Base-by-base conservation (phyloP, 92 coral and sea anemone genomes). In the Parazoanthus atlanticus region DNA sequence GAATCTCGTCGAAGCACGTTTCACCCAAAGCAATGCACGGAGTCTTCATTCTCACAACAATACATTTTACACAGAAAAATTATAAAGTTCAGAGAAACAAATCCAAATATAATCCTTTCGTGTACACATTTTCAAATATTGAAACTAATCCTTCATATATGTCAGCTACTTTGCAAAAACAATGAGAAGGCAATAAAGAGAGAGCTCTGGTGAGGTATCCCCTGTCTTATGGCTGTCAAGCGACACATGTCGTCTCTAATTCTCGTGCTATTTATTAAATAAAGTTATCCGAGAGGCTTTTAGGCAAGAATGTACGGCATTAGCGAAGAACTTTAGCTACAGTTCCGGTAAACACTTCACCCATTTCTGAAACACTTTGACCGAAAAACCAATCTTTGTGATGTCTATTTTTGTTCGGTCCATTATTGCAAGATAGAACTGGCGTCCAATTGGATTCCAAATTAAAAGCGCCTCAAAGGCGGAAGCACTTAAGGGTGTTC, bases 161-260 rank as follows among this genome's bases (percentile, higher is more conserved):
- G 58, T 15, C 58, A 52, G 21, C 52, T 46, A 46, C n/a, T 79
- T 28, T 54, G 3, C 40, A 29, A 56, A 30, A 56, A 32, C 69
- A 30, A 25, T 61, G 21, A 52, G 58, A 52, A 52, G 3, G 58
- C 21, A 52, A 19, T 15, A 19, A 61, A 3, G 69, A 61, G 3
- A 25, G 26, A 5, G 38, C 38, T 36, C 38, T 36, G 16, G 26
- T 8, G 26, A 21, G 83, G 13, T 13, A 26, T 38, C 9, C 17
- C 30, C 65, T 78, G 82, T 78, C 66, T 29, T 47, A 46, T 49
- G 26, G 83, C 69, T 80, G 84, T 80, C 84, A 80, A 56, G 84
- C 43, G 13, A 8, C 28, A 32, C 33, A 56, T 8, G 15, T 80
- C 33, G 15, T 80, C 71, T 36, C 34, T 21, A 49, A 54, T 19